Base-by-base conservation (phyloP, 2,113 vertebrate genomes). In the Lipophrys pholis region DNA sequence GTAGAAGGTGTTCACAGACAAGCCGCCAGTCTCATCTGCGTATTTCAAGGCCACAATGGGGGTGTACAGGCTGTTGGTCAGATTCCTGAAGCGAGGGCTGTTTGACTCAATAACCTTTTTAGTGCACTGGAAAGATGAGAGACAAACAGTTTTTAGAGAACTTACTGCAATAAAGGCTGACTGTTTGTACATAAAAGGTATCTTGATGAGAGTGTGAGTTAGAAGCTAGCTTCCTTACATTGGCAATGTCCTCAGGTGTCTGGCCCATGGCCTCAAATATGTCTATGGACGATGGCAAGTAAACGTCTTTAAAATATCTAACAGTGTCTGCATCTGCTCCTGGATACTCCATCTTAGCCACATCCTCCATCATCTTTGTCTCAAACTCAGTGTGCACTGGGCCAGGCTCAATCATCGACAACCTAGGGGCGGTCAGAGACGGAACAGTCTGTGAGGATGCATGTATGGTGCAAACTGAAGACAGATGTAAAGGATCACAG, bases 401-500 rank as follows among this genome's bases (percentile, higher is more conserved):
- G n/a, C 94, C 94, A 2, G 94, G 94, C 78, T 95, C 94, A 30
- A 95, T 95, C 94, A 95, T 89, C 65, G 94, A 94, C 86, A 95
- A 68, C 79, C 94, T 95, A 69, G n/a, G 15, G 50, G 6, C 39
- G 70, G 53, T 50, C 11, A 68, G 42, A 76, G 2, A 60, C 8
- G 39, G 39, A 57, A 52, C 62, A 30, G 16, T 39, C 38, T 2
- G 6, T 64, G 52, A 61, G 36, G 45, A 6, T 59, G 43, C 46
- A 50, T 38, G 30, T 17, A 43, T 11, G 49, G 11, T 5, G 38
- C 21, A 64, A 58, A 76, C 55, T 38, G 36, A 58, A 76, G 55
- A 84, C 64, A 72, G 55, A 14, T 76, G 70, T 39, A 7, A 73
- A 15, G 45, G 17, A 15, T 30, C 55, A 46, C 11, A 17, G 55